Evolutionary conservation across 2,888 invertebrate genomes (phyloP).

Genomic region (Antheraea assamensis): DNA sequence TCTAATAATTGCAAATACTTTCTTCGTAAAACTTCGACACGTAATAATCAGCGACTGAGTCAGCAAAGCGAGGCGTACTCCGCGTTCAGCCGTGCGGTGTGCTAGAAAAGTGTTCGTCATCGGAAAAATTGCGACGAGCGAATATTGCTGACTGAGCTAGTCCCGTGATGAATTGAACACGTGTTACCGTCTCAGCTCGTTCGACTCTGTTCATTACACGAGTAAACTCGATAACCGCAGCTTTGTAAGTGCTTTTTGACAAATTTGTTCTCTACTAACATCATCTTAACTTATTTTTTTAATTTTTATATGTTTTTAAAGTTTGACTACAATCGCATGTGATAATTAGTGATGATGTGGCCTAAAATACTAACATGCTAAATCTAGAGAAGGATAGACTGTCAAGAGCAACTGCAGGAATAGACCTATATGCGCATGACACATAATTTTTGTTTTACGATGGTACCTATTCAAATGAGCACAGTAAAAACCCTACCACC

Average conservation of each 20-base stretch:
- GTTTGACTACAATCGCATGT: no score
- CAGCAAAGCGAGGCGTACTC: conserved; percentile 35
- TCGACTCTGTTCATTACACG: conserved; percentile 18
- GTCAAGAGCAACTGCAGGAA: no score
- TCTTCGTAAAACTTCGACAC: conserved; percentile 5
- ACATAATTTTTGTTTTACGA: no score
- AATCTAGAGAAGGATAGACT: no score
- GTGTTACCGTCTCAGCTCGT: conserved; percentile 30
- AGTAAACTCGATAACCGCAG: conserved; percentile 8
- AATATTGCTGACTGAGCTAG: conserved; percentile 43
- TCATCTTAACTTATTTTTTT: background rate
- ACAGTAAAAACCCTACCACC: no score
- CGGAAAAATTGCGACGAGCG: conserved; percentile 52
- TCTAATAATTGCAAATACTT: background rate
- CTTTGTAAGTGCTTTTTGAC: conserved; percentile 12
- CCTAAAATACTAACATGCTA: no score
- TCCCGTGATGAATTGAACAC: conserved; percentile 45
- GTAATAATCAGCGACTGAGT: conserved; percentile 44
- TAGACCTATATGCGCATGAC: no score
- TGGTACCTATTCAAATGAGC: no score
- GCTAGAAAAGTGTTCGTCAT: conserved; percentile 60
- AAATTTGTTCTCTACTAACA: background rate
- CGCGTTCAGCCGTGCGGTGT: conserved; percentile 33
- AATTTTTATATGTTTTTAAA: background rate
- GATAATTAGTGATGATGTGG: no score